A percentile compares a stretch with the other conserved stretches of the same genome.
phyloP scores from a whole-genome alignment of 2,113 vertebrate species.

The Myodes glareolus region DNA sequence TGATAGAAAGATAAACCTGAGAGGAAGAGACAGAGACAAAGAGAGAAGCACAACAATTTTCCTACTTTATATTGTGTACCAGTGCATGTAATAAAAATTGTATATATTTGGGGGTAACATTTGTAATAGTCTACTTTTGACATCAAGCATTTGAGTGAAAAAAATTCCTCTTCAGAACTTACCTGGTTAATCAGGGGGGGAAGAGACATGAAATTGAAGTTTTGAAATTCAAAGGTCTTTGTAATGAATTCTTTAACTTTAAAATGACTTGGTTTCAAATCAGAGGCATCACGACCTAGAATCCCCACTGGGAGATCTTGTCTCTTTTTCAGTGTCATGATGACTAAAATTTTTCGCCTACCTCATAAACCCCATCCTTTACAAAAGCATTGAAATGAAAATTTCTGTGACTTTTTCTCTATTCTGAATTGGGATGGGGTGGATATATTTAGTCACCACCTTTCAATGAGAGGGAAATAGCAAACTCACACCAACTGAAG shows the following conservation, averaged over 20 bases:
- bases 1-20: not conserved
- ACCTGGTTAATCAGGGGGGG: not conserved
- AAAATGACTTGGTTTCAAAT: conserved; percentile 70
- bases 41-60: too few species aligned
- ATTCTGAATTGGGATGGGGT: conserved; percentile 53
- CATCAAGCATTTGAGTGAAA: not conserved
- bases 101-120: not conserved
- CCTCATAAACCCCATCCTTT: conserved; percentile 18
- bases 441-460: conserved; percentile 73
- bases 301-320: conserved; percentile 61
- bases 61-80: not conserved
- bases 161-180: not conserved
- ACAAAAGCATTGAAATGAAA: conserved; percentile 48
- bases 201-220: conserved; percentile 59
- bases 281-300: conserved; percentile 25
- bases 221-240: not conserved
- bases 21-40: not conserved
- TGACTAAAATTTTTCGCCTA: conserved; percentile 49
- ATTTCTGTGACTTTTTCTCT: conserved; percentile 58
- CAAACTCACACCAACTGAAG: conserved; percentile 51
- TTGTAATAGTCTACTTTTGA: not conserved
- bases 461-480: conserved; percentile 61
- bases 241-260: conserved; percentile 66
- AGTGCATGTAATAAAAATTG: not conserved
- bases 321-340: conserved; percentile 63